Evolutionary conservation across 1,140 invertebrate species (phyloP).

Genomic region (Notospermus geniculatus): DNA sequence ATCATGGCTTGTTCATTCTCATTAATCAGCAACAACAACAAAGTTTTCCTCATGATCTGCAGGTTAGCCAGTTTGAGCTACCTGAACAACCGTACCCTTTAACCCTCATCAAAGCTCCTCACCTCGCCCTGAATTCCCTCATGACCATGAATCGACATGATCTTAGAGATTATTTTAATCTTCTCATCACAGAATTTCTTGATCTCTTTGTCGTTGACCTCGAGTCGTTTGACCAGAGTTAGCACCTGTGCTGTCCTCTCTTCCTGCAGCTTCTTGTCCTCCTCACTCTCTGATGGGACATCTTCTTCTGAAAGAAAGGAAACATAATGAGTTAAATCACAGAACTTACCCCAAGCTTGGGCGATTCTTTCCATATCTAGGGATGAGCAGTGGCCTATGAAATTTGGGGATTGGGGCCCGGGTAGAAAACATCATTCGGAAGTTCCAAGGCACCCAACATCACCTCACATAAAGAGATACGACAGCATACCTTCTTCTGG

Average conservation of each 20-base stretch:
- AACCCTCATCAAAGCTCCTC: slow-evolving; percentile 16
- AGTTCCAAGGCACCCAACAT: too few species aligned
- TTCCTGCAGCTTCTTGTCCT: slow-evolving; percentile 44
- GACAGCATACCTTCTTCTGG: slow-evolving; percentile 60
- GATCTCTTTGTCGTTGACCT: slow-evolving; percentile 76
- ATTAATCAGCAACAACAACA: too few species aligned
- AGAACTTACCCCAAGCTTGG: too few species aligned
- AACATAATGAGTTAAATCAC: slow-evolving; percentile 7
- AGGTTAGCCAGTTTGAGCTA: too few species aligned
- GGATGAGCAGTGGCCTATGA: too few species aligned
- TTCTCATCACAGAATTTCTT: slow-evolving; percentile 84
- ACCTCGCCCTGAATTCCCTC: slow-evolving; percentile 4
- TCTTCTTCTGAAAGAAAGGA: slow-evolving; percentile 25
- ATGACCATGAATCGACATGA: slow-evolving; percentile 63
- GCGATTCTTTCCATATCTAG: too few species aligned
- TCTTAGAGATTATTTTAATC: slow-evolving; percentile 75
- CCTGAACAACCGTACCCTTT: neutral
- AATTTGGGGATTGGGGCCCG: too few species aligned
- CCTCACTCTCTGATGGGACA: slow-evolving; percentile 31
- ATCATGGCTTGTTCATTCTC: too few species aligned
- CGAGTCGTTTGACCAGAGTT: slow-evolving; percentile 6
- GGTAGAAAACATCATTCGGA: too few species aligned
- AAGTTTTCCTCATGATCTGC: too few species aligned
- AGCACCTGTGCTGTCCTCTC: slow-evolving; percentile 61
- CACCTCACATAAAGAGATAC: neutral